Base-by-base conservation (phyloP, 2,113 vertebrate genomes). In the Polypterus bichir region DNA sequence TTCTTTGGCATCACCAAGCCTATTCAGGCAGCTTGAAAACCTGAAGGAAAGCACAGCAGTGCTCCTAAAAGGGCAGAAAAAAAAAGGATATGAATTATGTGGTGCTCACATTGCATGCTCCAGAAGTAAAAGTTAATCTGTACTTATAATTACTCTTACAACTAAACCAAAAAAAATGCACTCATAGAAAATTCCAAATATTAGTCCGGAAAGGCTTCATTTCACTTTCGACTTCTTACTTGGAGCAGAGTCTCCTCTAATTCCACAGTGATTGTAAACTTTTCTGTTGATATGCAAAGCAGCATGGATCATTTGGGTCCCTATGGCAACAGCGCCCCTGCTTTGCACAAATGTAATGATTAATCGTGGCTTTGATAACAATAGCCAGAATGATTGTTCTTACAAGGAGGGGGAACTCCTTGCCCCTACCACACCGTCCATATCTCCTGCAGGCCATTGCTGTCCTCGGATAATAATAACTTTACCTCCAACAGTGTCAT, bases 241-340 rank as follows among this genome's bases (percentile, higher is more conserved):
- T 27, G 27, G 27, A 52, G 4, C 51, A 52, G 10, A 52, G 51
- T 8, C 51, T 52, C 51, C 64, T 66, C 59, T 64, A 62, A 62
- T 64, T 68, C 11, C 46, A 63, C 66, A 64, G 62, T 59, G 68
- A 74, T 70, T 70, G 71, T 75, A 74, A 78, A 81, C 76, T 72
- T 76, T 79, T 75, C 74, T 79, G 71, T 76, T 79, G 76, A 81
- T 74, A 83, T 80, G 78, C 76, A 81, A 83, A 83, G 70, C 73
- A 75, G 74, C 60, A 64, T 53, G 68, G 69, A 74, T 77, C 63
- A 79, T 71, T 77, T 65, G 71, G 68, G 72, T 75, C 71, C 70
- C 74, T 73, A 77, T 77, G 64, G 75, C 71, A 76, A 84, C 70
- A 66, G 63, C 45, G 49, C 63, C 68, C 64, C 69, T 79, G 70